Conservation (phyloP, 2,888 invertebrate species). For the Lissonota sp. region DNA sequence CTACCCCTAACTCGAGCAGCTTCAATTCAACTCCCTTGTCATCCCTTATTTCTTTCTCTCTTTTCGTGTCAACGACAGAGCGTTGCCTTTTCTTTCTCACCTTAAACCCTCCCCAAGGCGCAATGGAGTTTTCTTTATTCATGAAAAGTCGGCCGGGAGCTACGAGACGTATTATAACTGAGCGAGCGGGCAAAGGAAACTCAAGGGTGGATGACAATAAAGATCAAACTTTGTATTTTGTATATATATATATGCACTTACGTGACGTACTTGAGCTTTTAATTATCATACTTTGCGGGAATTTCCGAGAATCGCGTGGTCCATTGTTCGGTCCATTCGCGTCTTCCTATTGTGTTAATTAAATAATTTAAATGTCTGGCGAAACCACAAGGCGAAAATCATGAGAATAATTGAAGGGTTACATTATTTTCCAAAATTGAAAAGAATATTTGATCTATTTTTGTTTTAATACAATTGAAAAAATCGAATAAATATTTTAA, state of each 20-base stretch:
- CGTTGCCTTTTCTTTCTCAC: neutral
- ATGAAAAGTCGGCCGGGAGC: conserved; percentile 55
- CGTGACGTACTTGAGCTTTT: conserved; percentile 25
- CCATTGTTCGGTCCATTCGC: conserved; percentile 43
- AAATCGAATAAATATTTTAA: too few relatives aligned
- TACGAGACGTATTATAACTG: conserved; percentile 12
- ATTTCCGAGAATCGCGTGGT: conserved; percentile 26
- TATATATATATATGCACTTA: neutral
- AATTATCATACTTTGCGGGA: conserved; percentile 22
- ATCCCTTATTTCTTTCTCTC: conserved; percentile 44
- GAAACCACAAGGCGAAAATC: too few relatives aligned
- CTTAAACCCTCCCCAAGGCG: conserved; percentile 26
- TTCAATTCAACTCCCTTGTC: conserved; percentile 40
- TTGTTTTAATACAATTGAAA: neutral
- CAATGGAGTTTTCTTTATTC: conserved; percentile 58
- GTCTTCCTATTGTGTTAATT: conserved; percentile 41
- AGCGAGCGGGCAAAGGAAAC: conserved; percentile 16
- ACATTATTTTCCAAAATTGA: too few relatives aligned
- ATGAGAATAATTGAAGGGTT: too few relatives aligned
- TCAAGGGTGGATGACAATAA: conserved; percentile 43
- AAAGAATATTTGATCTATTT: neutral
- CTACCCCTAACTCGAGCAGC: conserved; percentile 17
- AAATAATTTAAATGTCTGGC: neutral
- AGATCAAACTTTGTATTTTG: conserved; percentile 51
- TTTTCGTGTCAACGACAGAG: neutral